phyloP scores from a whole-genome alignment of 2,113 vertebrate species.

The Cyanoramphus novaezelandiae region DNA sequence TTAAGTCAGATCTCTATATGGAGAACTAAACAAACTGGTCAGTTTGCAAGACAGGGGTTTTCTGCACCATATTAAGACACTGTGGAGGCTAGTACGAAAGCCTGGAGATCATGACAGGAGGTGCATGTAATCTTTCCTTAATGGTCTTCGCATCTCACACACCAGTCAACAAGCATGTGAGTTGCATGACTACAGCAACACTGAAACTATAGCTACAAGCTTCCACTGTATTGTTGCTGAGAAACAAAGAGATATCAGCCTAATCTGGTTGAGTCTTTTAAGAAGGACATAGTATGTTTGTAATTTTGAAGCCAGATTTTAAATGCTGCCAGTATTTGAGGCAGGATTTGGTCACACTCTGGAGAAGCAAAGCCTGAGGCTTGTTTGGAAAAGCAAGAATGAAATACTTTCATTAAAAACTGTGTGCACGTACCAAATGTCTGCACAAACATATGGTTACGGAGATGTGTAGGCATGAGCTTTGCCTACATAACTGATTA shows the following conservation, averaged over 20 bases:
- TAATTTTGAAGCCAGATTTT: neutral
- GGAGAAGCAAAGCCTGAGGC: neutral
- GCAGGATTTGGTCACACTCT: neutral
- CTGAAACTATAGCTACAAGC: neutral
- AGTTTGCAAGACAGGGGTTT: neutral
- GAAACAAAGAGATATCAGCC: neutral
- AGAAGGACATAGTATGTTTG: neutral
- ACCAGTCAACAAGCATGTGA: neutral
- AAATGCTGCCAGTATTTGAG: neutral
- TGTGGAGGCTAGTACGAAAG: neutral
- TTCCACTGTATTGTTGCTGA: neutral
- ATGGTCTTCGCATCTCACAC: neutral
- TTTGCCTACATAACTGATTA: neutral
- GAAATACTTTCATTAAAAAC: neutral
- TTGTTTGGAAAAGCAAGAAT: neutral
- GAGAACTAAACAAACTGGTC: neutral
- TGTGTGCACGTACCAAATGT: neutral
- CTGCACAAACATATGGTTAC: neutral
- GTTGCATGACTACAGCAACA: neutral
- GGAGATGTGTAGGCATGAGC: neutral
- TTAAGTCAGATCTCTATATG: neutral
- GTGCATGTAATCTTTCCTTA: accelerated
- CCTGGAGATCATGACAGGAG: neutral
- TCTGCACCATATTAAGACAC: neutral
- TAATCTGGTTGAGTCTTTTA: accelerated